Evolutionary conservation across 2,797 vertebrate genomes (phyloP), one percentile per base, ranked within the genome.

Genomic region (Aulostomus chinensis): DNA sequence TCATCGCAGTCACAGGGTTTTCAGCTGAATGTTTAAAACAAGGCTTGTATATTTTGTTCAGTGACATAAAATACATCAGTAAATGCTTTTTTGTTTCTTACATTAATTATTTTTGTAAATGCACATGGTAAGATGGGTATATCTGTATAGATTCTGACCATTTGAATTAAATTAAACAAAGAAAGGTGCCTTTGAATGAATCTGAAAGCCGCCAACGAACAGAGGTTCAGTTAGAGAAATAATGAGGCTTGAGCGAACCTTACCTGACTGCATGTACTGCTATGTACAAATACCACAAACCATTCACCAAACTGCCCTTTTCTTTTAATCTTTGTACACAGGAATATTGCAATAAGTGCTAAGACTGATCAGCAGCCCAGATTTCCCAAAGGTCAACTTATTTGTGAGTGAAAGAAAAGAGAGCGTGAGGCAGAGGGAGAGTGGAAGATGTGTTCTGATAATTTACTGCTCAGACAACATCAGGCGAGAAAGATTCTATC

Each of bases 341-440:
- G 77, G 82, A 91, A 92, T 92, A 90, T 91, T 91, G 89, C 90
- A 94, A 91, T 90, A 90, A 91, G 73, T 78, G 65, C 83, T 92
- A 86, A 86, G 90, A 92, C 89, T 89, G 92, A 93, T 93, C 88
- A 75, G 80, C 35, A 84, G 90, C 85, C 76, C 86, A 91, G 91
- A 94, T 92, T 94, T 91, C 72, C 58, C 18, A 88, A 96, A 96
- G 93, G 94, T 95, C 93, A 93, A 59, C 86, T 67, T 91, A 93
- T 94, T 91, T 93, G 88, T 79, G 9, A 51, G 58, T 11, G 10
- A 62, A 65, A 34, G 40, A 3, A 33, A 46, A 29, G 88, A 35
- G 36, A 43, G 18, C 9, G 29, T n/a, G 29, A 2, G n/a, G n/a
- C 8, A 36, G 29, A 40, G 21, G 13, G 26, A 25, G 17, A 41